These are phyloP conservation scores for Budorcas taxicolor DNA, from an alignment of 2,113 vertebrate species.

Conservation along the genomic window DNA sequence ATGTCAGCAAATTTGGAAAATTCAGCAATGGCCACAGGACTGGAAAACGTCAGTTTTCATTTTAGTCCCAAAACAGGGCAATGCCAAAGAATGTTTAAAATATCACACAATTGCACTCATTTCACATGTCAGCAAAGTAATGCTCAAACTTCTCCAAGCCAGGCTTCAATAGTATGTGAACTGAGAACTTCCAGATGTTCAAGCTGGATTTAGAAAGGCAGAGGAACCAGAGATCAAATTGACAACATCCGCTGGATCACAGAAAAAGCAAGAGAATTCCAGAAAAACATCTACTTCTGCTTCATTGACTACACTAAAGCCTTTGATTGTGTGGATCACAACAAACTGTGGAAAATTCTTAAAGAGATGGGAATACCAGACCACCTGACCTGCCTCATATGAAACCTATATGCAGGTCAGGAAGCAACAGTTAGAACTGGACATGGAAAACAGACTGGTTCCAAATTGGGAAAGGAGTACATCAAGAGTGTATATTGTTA, in stretches of 20 bases:
- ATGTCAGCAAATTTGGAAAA: neutral
- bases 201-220: neutral
- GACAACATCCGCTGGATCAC: neutral
- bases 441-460: neutral
- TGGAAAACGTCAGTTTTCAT: neutral
- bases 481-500: neutral
- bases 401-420: neutral
- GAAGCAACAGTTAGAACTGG: neutral
- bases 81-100: neutral
- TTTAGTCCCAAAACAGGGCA: neutral
- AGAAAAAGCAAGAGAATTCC: neutral
- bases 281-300: neutral
- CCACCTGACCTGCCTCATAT: neutral
- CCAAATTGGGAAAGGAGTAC: neutral
- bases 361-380: neutral
- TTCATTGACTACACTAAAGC: neutral
- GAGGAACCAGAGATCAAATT: neutral
- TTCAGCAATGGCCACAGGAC: neutral
- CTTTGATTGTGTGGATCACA: neutral
- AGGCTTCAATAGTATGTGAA: neutral
- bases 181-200: neutral
- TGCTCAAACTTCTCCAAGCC: neutral
- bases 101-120: neutral
- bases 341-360: neutral
- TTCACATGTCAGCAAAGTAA: neutral